Evolutionary conservation across 2,797 vertebrate species (phyloP).

Genomic region (Manis crassicaudata): DNA sequence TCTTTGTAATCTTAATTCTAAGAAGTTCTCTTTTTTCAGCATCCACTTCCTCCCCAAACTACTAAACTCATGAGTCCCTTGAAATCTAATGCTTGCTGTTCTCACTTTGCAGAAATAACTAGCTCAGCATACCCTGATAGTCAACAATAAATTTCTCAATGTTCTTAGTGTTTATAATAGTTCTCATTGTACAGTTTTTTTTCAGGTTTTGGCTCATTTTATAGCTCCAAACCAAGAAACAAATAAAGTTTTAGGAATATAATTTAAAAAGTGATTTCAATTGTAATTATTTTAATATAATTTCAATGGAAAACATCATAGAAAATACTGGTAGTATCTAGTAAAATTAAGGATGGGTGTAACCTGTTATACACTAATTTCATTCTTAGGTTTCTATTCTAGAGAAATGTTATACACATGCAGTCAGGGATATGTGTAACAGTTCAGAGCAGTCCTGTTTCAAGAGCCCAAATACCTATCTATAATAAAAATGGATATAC

Average conservation of each 20-base stretch:
- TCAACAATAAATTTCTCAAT: not conserved
- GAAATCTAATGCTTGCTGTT: not conserved
- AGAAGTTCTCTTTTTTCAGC: not conserved
- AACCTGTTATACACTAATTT: not conserved
- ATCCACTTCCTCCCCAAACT: not conserved
- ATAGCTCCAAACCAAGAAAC: not conserved
- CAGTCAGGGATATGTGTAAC: not conserved
- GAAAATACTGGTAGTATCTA: not conserved
- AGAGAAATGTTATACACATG: not conserved
- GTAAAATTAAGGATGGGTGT: not conserved
- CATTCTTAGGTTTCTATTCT: not conserved
- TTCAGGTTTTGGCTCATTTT: not conserved
- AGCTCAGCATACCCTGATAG: not conserved
- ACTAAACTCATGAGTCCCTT: not conserved
- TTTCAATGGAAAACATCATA: not conserved
- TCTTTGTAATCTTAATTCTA: slow-evolving; percentile 1
- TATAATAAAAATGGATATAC: not conserved
- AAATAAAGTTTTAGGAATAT: not conserved
- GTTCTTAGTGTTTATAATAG: not conserved
- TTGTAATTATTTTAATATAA: not conserved
- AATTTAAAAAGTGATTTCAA: not conserved
- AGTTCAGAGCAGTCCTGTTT: not conserved
- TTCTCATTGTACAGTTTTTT: not conserved
- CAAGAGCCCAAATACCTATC: not conserved
- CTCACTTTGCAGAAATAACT: not conserved